Percentiles rank a stretch among this genome's conserved stretches.
phyloP scores from a whole-genome alignment of 1,140 invertebrate species.

The Aphidius ervi region DNA sequence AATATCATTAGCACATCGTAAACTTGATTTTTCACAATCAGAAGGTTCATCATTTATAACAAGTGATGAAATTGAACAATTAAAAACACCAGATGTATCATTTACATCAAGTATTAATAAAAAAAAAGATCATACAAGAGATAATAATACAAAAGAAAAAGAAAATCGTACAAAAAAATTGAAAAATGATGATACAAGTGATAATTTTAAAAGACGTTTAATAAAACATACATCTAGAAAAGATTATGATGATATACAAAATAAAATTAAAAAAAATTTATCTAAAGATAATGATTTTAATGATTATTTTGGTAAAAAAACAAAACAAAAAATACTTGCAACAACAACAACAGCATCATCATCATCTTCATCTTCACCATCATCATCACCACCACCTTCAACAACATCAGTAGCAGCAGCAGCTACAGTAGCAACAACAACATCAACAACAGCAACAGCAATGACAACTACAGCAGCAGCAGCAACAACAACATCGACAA shows the following conservation, averaged over 20 bases:
- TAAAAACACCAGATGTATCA: constrained; percentile 44
- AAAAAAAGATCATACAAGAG: constrained; percentile 45
- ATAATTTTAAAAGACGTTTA: constrained; percentile 32
- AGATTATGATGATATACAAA: constrained; percentile 35
- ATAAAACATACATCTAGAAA: constrained; percentile 39
- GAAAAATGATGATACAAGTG: constrained; percentile 40
- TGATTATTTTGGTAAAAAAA: constrained; percentile 32
- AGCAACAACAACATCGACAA: too few relatives aligned
- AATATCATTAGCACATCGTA: constrained; percentile 33
- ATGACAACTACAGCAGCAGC: too few relatives aligned
- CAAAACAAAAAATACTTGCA: constrained; percentile 38
- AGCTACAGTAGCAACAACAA: too few relatives aligned
- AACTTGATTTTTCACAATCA: constrained; percentile 44
- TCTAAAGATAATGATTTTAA: constrained; percentile 29
- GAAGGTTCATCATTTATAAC: constrained; percentile 39
- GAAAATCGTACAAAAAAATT: constrained; percentile 48
- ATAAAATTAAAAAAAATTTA: constrained; percentile 35
- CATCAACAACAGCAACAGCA: too few relatives aligned
- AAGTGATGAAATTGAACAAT: constrained; percentile 41
- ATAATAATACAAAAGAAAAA: constrained; percentile 43
- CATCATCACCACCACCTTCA: too few relatives aligned
- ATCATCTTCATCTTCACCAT: too few relatives aligned
- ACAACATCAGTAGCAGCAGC: too few relatives aligned
- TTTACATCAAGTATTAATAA: constrained; percentile 36
- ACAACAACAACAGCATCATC: constrained; percentile 26